Evolutionary conservation across 1,140 invertebrate genomes (phyloP).

Genomic region (Ostrea edulis): DNA sequence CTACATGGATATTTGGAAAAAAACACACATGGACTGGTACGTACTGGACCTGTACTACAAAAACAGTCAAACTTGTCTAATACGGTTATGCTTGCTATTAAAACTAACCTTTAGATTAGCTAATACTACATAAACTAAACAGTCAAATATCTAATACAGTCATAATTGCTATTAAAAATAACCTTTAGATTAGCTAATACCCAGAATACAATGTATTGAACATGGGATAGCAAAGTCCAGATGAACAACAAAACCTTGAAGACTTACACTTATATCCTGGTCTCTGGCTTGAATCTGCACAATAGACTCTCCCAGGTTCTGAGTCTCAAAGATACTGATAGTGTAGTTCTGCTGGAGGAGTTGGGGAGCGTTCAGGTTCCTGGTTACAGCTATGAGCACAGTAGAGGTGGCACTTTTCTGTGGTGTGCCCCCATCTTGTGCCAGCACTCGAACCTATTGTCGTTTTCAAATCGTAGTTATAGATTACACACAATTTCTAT

Average conservation of each 20-base stretch:
- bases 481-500: background rate
- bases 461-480: background rate
- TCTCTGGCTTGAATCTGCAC: constrained; percentile 83
- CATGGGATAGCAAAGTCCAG: background rate
- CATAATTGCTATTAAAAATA: too few relatives aligned
- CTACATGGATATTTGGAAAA: background rate
- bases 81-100: too few relatives aligned
- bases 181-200: too few relatives aligned
- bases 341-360: constrained; percentile 83
- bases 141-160: too few relatives aligned
- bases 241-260: background rate
- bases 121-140: too few relatives aligned
- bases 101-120: too few relatives aligned
- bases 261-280: constrained; percentile 57
- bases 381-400: constrained; percentile 59
- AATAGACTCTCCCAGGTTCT: constrained; percentile 79
- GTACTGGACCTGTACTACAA: too few relatives aligned
- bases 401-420: constrained; percentile 51
- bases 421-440: constrained; percentile 79
- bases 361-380: constrained; percentile 63
- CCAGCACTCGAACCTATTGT: constrained; percentile 69
- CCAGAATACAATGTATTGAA: too few relatives aligned
- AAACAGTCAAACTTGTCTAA: too few relatives aligned
- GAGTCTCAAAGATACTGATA: constrained; percentile 89
- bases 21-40: background rate